Base-by-base conservation (phyloP, 2,113 vertebrate species). In the Halichoeres trimaculatus region DNA sequence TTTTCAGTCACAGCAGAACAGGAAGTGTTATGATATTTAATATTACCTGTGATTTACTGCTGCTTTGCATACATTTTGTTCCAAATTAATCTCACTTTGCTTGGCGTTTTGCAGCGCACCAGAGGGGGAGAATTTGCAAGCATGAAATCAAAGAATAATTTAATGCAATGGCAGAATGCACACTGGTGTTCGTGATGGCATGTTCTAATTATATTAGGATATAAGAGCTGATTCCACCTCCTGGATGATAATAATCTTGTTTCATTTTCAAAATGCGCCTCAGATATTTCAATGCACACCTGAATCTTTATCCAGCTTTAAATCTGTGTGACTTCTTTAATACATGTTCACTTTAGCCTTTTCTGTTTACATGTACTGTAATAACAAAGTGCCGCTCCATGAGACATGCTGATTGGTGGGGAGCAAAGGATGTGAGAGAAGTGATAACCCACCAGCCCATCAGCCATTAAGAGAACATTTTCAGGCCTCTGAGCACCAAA, bases 21-120 rank as follows among this genome's bases (percentile, higher is more conserved):
- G 62, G 57, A 80, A 64, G 43, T 23, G 59, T 74, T 69, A 58
- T 51, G 72, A 64, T 64, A 52, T 61, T 12, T 67, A 66, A 68
- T 23, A 52, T 45, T 19, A 7, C 30, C 12, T 3, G 3, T 74
- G 65, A 78, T 84, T 84, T 74, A 74, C 40, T 43, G 36, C 54
- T 54, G 12, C 19, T 48, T 81, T 63, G 55, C 48, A 61, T 67
- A 36, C 16, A 56, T 70, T 72, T 63, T 26, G 11, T 67, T 54
- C 70, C 38, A 65, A 80, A 84, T 74, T 69, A 51, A 73, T 84
- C 71, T 74, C 72, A 51, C 50, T 71, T 45, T 45, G 14, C 17
- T 19, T 14, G 17, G 43, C 43, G 54, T 57, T 62, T 66, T 43
- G 17, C 54, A 50, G 20, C 43, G 19, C 45, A 40, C 38, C 5